Evolutionary conservation across 2,113 vertebrate genomes (phyloP).

Genomic region (Pteronura brasiliensis): DNA sequence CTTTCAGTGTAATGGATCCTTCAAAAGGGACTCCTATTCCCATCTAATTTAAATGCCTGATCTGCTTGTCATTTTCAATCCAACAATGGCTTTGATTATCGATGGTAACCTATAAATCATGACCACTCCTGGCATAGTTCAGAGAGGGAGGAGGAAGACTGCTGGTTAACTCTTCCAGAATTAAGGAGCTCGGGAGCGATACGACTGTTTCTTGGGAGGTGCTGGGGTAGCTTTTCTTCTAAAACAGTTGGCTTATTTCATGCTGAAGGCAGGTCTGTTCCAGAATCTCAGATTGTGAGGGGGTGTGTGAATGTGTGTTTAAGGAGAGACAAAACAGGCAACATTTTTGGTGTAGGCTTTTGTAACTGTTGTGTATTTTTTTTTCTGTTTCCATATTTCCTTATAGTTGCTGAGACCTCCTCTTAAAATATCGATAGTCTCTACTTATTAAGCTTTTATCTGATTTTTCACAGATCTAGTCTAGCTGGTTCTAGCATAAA

Average conservation of each 20-base stretch:
- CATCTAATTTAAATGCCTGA: conserved; percentile 63
- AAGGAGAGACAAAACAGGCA: background rate
- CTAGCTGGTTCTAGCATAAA: background rate
- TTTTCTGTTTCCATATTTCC: background rate
- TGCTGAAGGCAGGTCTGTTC: background rate
- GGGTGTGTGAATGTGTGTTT: background rate
- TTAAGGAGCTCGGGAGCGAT: background rate
- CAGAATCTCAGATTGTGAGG: background rate
- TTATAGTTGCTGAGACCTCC: background rate
- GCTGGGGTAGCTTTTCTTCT: background rate
- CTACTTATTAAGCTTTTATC: background rate
- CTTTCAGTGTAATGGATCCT: conserved; percentile 53
- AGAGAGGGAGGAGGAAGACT: background rate
- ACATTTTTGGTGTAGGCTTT: background rate
- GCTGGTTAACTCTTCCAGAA: conserved; percentile 15
- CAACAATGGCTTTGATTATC: conserved; percentile 61
- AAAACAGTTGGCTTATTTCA: background rate
- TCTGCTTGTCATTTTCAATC: conserved; percentile 72
- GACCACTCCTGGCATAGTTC: background rate
- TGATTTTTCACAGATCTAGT: background rate
- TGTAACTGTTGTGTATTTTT: background rate
- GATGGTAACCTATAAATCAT: conserved; percentile 52
- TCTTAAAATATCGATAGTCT: background rate
- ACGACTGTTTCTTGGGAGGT: background rate
- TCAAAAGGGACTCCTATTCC: conserved; percentile 28